Base-by-base conservation (phyloP, 2,888 invertebrate species). In the Lasioglossum oenotherae region DNA sequence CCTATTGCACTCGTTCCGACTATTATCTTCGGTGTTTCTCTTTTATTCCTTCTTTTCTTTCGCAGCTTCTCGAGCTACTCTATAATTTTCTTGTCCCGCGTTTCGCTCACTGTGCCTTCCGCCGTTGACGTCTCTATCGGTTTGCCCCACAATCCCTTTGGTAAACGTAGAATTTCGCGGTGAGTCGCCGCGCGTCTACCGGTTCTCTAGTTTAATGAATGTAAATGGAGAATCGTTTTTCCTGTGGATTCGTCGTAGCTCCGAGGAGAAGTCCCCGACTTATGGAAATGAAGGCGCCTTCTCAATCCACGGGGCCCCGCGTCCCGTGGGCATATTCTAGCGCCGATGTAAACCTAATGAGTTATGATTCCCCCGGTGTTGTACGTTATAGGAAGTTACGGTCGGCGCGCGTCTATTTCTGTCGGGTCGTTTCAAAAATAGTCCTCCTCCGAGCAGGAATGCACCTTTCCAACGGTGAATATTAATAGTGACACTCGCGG, bases 231-330 rank as follows among this genome's bases (percentile, higher is more conserved):
- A 35, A 78, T 60, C 81, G 35, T 35, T 46, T 49, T 27, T 44
- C n/a, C 49, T 8, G 23, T 19, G 38, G 46, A 49, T 69, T 31
- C 19, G 14, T 72, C 41, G 49, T 19, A 0, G 77, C 49, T 77
- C n/a, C 38, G 67, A 10, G 38, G 41, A 46, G 46, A 60, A 64
- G 69, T 41, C 23, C 12, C 69, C 44, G 69, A 83, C 49, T 82
- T 80, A 80, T 80, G 80, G 57, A 82, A 71, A 74, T 44, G 44
- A 80, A 27, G 78, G 31, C 64, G 64, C 10, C 76, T 67, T 46
- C 77, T 77, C 46, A 77, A 77, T 77, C 67, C 77, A 67, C 64
- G n/a, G 35, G 64, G 64, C 31, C 60, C 10, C 35, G 44, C 64
- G 38, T 64, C 76, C 64, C 67, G 46, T 46, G 77, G 77, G 41